Percentiles rank a stretch among this genome's conserved stretches.
phyloP scores from a whole-genome alignment of 2,113 vertebrate genomes.

The Tragelaphus scriptus region DNA sequence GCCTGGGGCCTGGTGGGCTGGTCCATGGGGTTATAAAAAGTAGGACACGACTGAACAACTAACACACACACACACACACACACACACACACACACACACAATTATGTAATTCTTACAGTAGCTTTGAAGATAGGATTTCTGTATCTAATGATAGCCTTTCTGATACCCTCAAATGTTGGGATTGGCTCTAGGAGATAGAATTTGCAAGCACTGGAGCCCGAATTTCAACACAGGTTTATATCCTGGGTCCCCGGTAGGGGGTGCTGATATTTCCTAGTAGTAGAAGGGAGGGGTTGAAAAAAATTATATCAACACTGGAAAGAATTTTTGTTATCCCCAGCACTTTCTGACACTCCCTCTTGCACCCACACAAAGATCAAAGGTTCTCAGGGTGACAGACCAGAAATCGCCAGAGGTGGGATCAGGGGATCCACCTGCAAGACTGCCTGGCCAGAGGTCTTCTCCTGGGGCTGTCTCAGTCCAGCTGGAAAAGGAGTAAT shows the following conservation, averaged over 20 bases:
- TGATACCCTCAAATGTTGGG: not conserved
- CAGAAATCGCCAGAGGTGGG: not conserved
- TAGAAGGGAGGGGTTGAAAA: not conserved
- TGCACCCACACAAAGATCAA: too few relatives aligned
- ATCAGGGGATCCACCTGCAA: not conserved
- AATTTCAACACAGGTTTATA: not conserved
- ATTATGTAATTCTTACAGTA: not conserved
- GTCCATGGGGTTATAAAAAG: not conserved
- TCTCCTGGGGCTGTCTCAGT: fast-evolving
- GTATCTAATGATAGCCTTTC: not conserved
- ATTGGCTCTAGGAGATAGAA: not conserved
- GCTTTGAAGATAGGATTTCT: not conserved
- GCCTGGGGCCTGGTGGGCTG: not conserved
- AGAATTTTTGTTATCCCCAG: not conserved
- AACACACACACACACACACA: too few relatives aligned
- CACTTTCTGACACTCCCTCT: not conserved
- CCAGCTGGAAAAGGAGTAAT: not conserved
- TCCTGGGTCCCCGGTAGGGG: not conserved
- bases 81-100: not conserved
- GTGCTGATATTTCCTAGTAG: not conserved
- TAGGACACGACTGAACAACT: not conserved
- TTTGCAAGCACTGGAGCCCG: not conserved
- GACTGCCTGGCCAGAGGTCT: not conserved
- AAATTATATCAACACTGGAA: not conserved
- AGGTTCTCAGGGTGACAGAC: not conserved